Conservation (phyloP, 2,797 vertebrate species). For the Mustela erminea region DNA sequence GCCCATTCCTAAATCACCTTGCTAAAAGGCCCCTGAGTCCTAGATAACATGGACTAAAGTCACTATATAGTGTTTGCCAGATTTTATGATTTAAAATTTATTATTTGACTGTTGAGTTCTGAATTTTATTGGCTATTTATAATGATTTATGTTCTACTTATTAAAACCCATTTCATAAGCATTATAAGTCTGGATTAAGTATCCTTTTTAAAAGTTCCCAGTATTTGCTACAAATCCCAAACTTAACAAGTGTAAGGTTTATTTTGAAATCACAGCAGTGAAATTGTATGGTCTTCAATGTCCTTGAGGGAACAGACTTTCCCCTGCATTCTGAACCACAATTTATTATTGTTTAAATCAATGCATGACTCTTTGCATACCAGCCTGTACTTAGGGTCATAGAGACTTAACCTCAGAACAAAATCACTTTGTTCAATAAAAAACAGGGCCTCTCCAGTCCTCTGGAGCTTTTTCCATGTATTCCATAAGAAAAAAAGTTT, state of each 20-base stretch:
- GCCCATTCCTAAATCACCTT: not conserved
- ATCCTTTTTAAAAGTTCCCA: conserved; percentile 71
- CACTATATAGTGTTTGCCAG: conserved; percentile 31
- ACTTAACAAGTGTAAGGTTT: conserved; percentile 76
- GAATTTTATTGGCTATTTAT: conserved; percentile 77
- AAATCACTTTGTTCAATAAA: conserved; percentile 83
- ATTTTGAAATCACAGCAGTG: conserved; percentile 78
- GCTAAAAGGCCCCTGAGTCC: not conserved
- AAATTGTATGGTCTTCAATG: conserved; percentile 60
- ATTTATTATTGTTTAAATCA: conserved; percentile 85
- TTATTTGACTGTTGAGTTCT: conserved; percentile 74
- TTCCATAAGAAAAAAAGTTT: conserved; percentile 76
- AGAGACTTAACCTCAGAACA: conserved; percentile 82
- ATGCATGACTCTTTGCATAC: conserved; percentile 77
- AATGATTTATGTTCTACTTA: conserved; percentile 77
- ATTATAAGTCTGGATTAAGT: conserved; percentile 69
- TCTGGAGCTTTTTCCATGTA: conserved; percentile 69
- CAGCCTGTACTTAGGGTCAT: conserved; percentile 80
- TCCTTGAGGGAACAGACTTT: conserved; percentile 55
- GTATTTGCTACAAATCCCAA: conserved; percentile 66
- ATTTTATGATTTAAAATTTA: conserved; percentile 71
- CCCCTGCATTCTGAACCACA: conserved; percentile 58
- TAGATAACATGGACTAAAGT: conserved; percentile 1
- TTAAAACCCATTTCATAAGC: conserved; percentile 74
- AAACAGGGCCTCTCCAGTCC: conserved; percentile 74